A percentile compares a stretch with the other conserved stretches of the same genome.
phyloP scores from a whole-genome alignment of 2,797 vertebrate species.

The Malurus splendens region DNA sequence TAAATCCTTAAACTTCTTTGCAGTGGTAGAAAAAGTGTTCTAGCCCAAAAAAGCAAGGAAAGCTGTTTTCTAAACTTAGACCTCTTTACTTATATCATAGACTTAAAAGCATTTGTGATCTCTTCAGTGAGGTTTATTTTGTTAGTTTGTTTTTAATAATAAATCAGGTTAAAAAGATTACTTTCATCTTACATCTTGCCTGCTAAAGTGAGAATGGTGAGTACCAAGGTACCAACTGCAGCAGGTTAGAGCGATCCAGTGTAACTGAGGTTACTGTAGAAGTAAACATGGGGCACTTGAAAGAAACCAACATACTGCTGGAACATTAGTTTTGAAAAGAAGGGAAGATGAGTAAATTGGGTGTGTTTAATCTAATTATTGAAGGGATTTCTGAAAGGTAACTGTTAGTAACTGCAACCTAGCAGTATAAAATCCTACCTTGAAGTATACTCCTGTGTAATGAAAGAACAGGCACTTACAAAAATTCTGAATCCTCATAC shows the following conservation, averaged over 20 bases:
- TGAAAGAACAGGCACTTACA: neutral
- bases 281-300: neutral
- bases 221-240: neutral
- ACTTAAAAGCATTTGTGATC: neutral
- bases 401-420: neutral
- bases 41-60: neutral
- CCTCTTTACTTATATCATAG: rapidly evolving
- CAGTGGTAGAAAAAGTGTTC: neutral
- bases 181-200: neutral
- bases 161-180: neutral
- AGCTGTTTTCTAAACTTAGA: neutral
- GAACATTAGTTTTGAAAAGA: neutral
- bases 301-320: neutral
- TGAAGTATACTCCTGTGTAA: neutral
- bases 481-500: neutral
- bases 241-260: rapidly evolving
- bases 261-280: neutral
- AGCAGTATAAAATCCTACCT: neutral
- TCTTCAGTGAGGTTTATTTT: neutral
- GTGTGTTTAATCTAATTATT: neutral
- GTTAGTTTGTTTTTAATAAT: neutral
- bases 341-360: neutral
- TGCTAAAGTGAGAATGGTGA: neutral
- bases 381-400: neutral
- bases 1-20: neutral